A percentile compares a stretch with the other conserved stretches of the same genome.
phyloP scores from a whole-genome alignment of 2,888 invertebrate genomes.

The Leptopilina syphax region DNA sequence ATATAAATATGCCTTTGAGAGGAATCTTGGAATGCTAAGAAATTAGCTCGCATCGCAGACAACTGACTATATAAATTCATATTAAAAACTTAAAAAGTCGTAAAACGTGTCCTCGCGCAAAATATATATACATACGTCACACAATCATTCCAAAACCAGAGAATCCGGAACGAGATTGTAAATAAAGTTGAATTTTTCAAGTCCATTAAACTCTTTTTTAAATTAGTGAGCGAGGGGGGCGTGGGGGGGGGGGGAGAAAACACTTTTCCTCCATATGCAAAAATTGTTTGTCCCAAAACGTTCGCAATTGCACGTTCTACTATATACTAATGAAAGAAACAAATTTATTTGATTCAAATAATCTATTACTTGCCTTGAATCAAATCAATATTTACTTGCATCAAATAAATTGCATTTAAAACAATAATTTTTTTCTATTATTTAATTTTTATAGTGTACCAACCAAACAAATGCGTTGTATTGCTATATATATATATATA shows the following conservation, averaged over 20 bases:
- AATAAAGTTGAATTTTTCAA: constrained; percentile 18
- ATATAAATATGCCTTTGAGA: neutral
- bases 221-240: neutral
- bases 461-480: no score
- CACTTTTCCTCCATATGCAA: constrained; percentile 6
- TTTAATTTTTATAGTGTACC: no score
- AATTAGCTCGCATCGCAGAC: constrained; percentile 35
- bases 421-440: no score
- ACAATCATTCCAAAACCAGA: constrained; percentile 21
- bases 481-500: no score
- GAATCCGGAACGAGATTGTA: constrained; percentile 26
- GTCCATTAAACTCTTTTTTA: constrained; percentile 23
- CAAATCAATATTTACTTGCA: no score
- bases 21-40: constrained; percentile 35
- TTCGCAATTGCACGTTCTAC: no score
- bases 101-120: constrained; percentile 32
- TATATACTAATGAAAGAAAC: no score
- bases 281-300: neutral
- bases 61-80: constrained; percentile 33
- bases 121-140: constrained; percentile 4
- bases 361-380: no score
- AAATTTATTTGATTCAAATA: no score
- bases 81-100: constrained; percentile 24
- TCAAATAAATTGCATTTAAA: no score
- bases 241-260: neutral